Evolutionary conservation across 2,113 vertebrate genomes (phyloP), one percentile per base, ranked within the genome.

Genomic region (Ptychochromis oligacanthus): DNA sequence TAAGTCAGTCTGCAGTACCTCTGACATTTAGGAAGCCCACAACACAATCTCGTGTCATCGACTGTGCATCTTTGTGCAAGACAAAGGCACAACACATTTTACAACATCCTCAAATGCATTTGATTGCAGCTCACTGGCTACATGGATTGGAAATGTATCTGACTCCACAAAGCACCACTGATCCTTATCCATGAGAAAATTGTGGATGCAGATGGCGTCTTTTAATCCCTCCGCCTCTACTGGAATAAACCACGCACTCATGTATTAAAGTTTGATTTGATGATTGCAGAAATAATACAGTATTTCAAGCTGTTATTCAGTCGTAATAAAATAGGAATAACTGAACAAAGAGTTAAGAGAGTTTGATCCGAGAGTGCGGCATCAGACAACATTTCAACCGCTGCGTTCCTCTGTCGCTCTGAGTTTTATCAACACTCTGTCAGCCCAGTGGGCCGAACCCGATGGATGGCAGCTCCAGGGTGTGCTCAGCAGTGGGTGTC

Each of bases 21-120:
- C 15, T 83, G 67, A 60, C 76, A 76, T 70, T 87, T 83, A 62
- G 5, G 74, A 82, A 82, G 7, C 26, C 49, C 36, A 34, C 80
- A 5, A 17, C 24, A 11, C 4, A 36, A 75, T 61, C n/a, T 24
- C 5, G 15, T 12, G 20, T 56, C 43, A 34, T 61, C 10, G 20
- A 75, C 52, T 72, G 13, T 36, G 34, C 14, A 57, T 56, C n/a
- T 65, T 28, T 65, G 22, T 79, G 54, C 22, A 43, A 81, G 7
- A 17, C 14, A n/a, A 34, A 56, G 0, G 20, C 43, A 49, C 65
- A 20, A 31, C 28, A 31, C 67, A 31, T 59, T 2, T 75, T n/a
- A 46, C n/a, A 77, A 46, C 26, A 61, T 60, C 11, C 24, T 72
- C 8, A 6, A 24, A 55, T 77, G 61, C 13, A n/a, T 52, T 46